Conservation (phyloP, 1,140 invertebrate genomes). For the Eriosoma lanigerum region DNA sequence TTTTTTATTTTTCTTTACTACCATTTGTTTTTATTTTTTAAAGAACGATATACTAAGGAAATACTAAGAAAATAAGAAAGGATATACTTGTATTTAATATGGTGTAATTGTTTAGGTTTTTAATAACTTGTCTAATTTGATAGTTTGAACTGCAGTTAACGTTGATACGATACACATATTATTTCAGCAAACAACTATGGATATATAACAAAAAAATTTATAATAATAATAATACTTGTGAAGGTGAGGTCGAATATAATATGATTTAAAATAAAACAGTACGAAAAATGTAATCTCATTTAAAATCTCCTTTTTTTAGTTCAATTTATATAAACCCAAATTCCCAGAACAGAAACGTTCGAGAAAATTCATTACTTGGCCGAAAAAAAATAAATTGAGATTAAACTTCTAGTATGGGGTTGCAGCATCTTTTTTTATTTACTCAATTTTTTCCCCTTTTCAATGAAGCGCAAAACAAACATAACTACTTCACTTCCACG, state of each 20-base stretch:
- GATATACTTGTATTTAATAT: too few relatives aligned
- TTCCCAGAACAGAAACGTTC: slow-evolving; percentile 27
- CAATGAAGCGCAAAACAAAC: slow-evolving; percentile 12
- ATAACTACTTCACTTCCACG: not conserved
- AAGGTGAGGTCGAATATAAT: too few relatives aligned
- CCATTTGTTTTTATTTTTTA: too few relatives aligned
- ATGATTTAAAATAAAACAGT: not conserved
- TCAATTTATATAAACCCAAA: slow-evolving; percentile 1
- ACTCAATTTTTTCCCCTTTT: slow-evolving; percentile 1
- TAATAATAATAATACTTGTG: not conserved
- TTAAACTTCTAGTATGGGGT: not conserved
- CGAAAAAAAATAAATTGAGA: slow-evolving; percentile 17
- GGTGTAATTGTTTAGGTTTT: too few relatives aligned
- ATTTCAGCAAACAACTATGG: too few relatives aligned
- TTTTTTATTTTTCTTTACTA: too few relatives aligned
- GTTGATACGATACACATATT: too few relatives aligned
- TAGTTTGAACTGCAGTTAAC: too few relatives aligned
- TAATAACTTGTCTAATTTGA: too few relatives aligned
- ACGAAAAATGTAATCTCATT: slow-evolving; percentile 8
- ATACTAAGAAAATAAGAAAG: too few relatives aligned
- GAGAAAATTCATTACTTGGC: slow-evolving; percentile 25
- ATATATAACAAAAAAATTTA: too few relatives aligned
- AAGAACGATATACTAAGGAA: too few relatives aligned
- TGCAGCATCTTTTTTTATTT: not conserved
- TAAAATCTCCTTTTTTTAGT: slow-evolving; percentile 27